Evolutionary conservation across 2,888 invertebrate species (phyloP), one percentile per base, ranked within the genome.

Genomic region (Ophion slaviceki): DNA sequence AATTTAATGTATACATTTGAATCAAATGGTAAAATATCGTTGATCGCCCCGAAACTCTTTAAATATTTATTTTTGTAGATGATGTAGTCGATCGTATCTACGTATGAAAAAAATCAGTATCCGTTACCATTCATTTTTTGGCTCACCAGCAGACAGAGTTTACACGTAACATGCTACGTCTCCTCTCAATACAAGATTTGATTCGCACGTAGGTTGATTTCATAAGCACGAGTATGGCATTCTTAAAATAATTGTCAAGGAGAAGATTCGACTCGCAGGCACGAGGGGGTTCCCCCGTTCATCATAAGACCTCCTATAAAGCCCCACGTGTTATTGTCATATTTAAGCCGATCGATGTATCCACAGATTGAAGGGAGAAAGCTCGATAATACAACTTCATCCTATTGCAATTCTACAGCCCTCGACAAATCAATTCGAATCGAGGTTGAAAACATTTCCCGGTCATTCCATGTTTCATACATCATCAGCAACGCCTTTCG

Each of bases 271-370:
- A 32, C 57, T 59, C 32, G 57, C 57, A 74, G n/a, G 10, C 14
- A 40, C 28, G 74, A 14, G 75, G 45, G 75, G 45, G 45, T 28
- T 40, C 47, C 45, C 47, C 75, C 36, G n/a, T 76, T 76, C 20
- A 32, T 53, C 40, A 40, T 74, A 47, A 76, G 47, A 71, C 71
- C 76, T 47, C 66, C 80, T 84, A 47, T 66, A 59, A 76, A 70
- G 71, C 79, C 74, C 24, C 67, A 24, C 64, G 75, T 66, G 64
- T 80, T 89, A 89, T 89, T 89, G 92, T 92, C 92, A 93, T 91
- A 93, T 93, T 93, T 92, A 93, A 93, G 93, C 92, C 93, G 92
- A 92, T 93, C 92, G 91, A 93, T 92, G 90, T 62, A 75, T 91
- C 66, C 32, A 84, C 81, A 83, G 72, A 72, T 86, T 86, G 71